Base-by-base conservation (phyloP, 2,888 invertebrate genomes). In the Pegoplata infirma region DNA sequence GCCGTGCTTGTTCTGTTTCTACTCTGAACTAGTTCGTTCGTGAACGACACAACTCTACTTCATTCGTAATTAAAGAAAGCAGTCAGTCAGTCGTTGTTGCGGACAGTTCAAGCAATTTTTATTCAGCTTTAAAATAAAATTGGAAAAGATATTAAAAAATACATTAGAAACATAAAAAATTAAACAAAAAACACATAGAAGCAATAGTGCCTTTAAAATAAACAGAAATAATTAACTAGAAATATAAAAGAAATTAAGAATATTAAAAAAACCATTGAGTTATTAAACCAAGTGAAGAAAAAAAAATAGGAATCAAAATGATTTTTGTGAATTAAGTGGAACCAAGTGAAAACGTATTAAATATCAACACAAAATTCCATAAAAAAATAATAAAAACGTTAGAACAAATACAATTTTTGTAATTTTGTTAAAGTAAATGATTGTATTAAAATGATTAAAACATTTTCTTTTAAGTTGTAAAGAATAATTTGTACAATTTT, bases 401-500 rank as follows among this genome's bases (percentile, higher is more conserved):
- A 25, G 56, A 67, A 64, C 25, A 44, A 44, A 44, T 44, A 40
- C 17, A 10, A 66, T 40, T n/a, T n/a, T n/a, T n/a, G n/a, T n/a
- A n/a, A n/a, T n/a, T n/a, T n/a, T n/a, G n/a, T 10, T 36, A 36
- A 64, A 25, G 1, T 58, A 71, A 59, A 56, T 19, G 21, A 59
- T 53, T 8, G 28, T 14, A 49, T 64, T 49, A 25, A 25, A 8
- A 8, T 53, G 61, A 36, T 53, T 16, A 28, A 46, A 17, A 17
- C n/a, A 23, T 40, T 53, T 47, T 64, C 17, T 68, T 19, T 56
- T 23, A 51, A 58, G 32, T 63, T 58, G 3, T 49, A 46, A 63
- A 74, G 69, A 78, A 64, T 66, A 67, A 36, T 66, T 58, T 76
- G 53, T 69, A 64, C 51, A 55, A 59, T 59, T 51, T 25, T 49